A percentile compares a stretch with the other conserved stretches of the same genome.
Evolutionary conservation across 2,113 vertebrate genomes (phyloP).

Genomic region (Ophiodon elongatus): DNA sequence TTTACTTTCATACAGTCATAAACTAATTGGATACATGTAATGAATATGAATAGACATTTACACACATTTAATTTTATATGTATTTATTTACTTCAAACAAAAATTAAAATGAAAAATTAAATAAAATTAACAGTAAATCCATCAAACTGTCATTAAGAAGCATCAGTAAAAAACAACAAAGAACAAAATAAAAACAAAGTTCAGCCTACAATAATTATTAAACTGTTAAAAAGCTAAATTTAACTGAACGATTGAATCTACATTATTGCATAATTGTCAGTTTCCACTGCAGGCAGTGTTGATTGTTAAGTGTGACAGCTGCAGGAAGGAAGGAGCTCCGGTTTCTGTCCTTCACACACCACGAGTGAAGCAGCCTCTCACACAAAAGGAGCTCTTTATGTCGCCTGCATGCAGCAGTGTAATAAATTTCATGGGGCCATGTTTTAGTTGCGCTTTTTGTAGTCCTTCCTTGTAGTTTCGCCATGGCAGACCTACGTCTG

Average conservation of each 20-base stretch:
- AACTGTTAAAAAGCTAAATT: background rate
- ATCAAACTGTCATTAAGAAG: background rate
- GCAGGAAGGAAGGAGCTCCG: background rate
- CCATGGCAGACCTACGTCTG: background rate
- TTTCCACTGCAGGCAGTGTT: background rate
- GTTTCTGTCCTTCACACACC: slow-evolving; percentile 1
- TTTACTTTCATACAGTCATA: no score
- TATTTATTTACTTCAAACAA: background rate
- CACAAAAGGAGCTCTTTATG: background rate
- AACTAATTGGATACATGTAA: background rate
- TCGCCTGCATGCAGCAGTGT: background rate
- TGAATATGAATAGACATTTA: background rate
- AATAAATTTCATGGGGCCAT: background rate
- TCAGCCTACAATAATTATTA: background rate
- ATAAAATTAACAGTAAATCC: background rate
- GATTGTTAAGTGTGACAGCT: background rate
- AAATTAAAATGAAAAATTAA: background rate
- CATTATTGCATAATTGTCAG: background rate
- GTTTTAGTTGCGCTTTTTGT: background rate
- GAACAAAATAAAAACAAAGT: no score
- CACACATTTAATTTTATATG: background rate
- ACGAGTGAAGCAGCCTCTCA: background rate
- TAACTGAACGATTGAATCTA: no score
- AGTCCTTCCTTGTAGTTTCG: no score
- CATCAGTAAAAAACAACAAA: background rate